Percentiles rank a stretch among this genome's conserved stretches.
Conservation (phyloP, 1,140 invertebrate genomes). For the Drosophila melanica region DNA sequence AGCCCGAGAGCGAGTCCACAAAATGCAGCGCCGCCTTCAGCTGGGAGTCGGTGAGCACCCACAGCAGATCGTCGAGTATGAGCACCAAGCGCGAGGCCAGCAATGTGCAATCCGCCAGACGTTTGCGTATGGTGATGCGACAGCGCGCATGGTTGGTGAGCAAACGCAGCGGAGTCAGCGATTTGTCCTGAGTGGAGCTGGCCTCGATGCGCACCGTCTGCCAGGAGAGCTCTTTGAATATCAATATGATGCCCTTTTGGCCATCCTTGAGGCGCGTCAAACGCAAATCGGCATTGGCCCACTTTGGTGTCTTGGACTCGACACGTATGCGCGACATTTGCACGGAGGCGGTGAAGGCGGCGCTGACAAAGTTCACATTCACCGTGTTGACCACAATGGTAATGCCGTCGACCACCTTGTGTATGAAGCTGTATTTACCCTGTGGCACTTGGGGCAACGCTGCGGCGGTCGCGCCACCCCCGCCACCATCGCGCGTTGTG, state of each 20-base stretch:
- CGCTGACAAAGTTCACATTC: constrained; percentile 95
- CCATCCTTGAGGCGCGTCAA: constrained; percentile 96
- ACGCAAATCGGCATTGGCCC: constrained; percentile 92
- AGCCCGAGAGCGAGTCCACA: constrained; percentile 93
- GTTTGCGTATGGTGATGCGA: constrained; percentile 98
- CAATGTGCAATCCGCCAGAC: constrained; percentile 92
- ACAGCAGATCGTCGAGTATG: constrained; percentile 98
- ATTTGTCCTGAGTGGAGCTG: constrained; percentile 91
- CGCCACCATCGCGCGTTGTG: constrained; percentile 85
- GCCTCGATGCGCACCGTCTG: constrained; percentile 98
- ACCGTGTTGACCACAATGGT: constrained; percentile 97
- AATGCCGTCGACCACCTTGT: constrained; percentile 99
- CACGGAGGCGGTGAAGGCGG: constrained; percentile 96
- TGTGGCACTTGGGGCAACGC: constrained; percentile 78
- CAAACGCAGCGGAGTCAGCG: constrained; percentile 94
- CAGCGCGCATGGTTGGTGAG: constrained; percentile 98
- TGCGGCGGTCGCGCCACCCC: constrained; percentile 45
- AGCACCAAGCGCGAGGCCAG: constrained; percentile 96
- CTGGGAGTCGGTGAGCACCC: constrained; percentile 98
- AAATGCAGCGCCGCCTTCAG: constrained; percentile 97
- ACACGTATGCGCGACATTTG: constrained; percentile 96
- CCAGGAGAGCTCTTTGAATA: constrained; percentile 99
- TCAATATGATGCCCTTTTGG: constrained; percentile 93
- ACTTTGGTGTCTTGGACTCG: constrained; percentile 96
- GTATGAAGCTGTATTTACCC: constrained; percentile 94